These are phyloP conservation scores for Ceratosolen solmsi DNA, from an alignment of 1,140 invertebrate genomes.

Conservation along the genomic window DNA sequence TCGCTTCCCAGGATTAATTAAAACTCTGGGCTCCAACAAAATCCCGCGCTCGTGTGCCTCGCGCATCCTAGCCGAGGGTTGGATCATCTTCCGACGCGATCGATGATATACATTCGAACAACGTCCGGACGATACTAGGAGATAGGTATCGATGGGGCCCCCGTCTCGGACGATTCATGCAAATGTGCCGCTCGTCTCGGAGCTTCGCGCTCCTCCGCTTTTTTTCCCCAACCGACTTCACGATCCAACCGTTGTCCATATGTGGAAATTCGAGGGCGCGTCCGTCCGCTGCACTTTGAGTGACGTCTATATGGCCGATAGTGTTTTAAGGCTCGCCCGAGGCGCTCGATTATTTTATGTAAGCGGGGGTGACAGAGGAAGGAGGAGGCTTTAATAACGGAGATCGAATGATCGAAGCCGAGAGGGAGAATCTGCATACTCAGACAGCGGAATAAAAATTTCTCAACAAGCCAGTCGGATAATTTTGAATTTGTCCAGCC, in stretches of 20 bases:
- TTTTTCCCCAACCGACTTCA: too few relatives aligned
- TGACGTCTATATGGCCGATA: background rate
- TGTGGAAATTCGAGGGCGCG: conserved; percentile 18
- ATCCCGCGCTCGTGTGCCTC: background rate
- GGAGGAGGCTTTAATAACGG: background rate
- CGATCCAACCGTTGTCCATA: background rate
- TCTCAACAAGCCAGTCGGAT: background rate
- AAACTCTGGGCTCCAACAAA: conserved; percentile 10
- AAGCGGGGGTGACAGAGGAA: background rate
- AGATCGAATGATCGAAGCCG: background rate
- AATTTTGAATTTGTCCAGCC: too few relatives aligned
- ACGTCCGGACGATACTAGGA: background rate
- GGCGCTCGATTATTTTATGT: too few relatives aligned
- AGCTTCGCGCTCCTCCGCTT: too few relatives aligned
- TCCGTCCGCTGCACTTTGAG: too few relatives aligned
- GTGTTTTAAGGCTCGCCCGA: too few relatives aligned
- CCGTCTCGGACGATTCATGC: background rate
- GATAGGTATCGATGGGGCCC: background rate
- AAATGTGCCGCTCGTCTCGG: background rate
- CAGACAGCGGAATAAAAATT: background rate
- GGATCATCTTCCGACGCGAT: conserved; percentile 21
- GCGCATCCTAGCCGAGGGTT: background rate
- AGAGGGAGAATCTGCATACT: background rate
- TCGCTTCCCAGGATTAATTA: conserved; percentile 12
- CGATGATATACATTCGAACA: conserved; percentile 11